Evolutionary conservation across 2,113 vertebrate species (phyloP), one percentile per base, ranked within the genome.

Genomic region (Periophthalmus modestus): DNA sequence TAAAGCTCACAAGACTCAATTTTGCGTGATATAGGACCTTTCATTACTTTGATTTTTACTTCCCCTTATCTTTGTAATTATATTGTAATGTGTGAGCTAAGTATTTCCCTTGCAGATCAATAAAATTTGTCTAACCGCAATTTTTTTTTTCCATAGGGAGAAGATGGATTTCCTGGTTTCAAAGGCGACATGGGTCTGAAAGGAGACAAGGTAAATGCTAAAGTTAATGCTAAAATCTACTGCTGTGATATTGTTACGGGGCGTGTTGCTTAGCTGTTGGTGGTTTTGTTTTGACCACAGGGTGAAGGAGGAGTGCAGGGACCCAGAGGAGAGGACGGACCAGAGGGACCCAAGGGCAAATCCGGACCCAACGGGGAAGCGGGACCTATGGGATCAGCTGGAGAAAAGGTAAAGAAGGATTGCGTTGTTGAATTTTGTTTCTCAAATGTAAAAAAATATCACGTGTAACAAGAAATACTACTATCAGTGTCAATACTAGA

Each of bases 181-280:
- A 99, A 99, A 92, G 97, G 97, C 55, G 97, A 99, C 85, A 99
- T 99, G 98, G 98, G 97, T 23, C 93, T 97, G 68, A 98, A 97
- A 89, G 98, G 98, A 28, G 98, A 99, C 75, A 94, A 97, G 93
- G 98, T 98, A 82, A 95, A 92, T 85, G 71, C 46, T 0, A 65
- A 63, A 34, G 13, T 16, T 46, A 28, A 72, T n/a, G n/a, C 70
- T 52, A 55, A 24, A 55, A 9, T 19, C 9, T 52, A 5, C 50
- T 19, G 50, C 50, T 9, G 18, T 55, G 52, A 9, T 11, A 2
- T 55, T 34, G 3, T 7, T 12, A 34, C 7, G 7, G 23, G 12
- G 11, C 62, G 39, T 18, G 12, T 21, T 28, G 13, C 4, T 19
- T n/a, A 24, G 48, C 28, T 66, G n/a, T 24, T 46, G 16, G 13